phyloP scores from a whole-genome alignment of 2,113 vertebrate genomes.

The Pelusios castaneus region DNA sequence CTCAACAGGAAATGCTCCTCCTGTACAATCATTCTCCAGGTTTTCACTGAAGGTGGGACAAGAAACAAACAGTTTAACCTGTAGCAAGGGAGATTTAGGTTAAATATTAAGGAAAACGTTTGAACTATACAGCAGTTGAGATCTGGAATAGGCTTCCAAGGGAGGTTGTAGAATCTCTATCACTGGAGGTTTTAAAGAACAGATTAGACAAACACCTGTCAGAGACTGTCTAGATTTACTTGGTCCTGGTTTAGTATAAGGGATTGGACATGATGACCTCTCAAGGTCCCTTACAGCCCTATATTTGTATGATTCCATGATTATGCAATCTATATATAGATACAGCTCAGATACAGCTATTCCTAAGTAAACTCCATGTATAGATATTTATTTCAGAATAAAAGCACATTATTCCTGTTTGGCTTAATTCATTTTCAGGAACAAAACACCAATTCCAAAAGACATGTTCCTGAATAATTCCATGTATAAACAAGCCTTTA shows the following conservation, averaged over 20 bases:
- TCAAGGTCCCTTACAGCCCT: background rate
- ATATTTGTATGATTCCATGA: background rate
- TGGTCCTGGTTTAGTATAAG: background rate
- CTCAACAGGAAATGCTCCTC: no score
- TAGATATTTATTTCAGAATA: background rate
- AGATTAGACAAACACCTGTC: background rate
- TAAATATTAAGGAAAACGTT: no score
- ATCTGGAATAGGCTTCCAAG: no score
- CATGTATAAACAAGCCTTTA: background rate
- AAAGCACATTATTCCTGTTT: background rate
- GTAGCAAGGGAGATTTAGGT: no score
- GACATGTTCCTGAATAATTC: background rate
- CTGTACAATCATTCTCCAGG: no score
- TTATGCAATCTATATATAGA: background rate
- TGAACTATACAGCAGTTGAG: no score
- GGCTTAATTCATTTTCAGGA: background rate
- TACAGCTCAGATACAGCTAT: background rate
- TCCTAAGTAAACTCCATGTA: rapidly evolving
- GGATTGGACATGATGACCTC: background rate
- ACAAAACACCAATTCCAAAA: background rate
- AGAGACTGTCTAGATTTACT: background rate
- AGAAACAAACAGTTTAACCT: no score
- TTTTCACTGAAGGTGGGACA: no score
- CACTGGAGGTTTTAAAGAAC: background rate
- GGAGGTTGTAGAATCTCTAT: background rate